Evolutionary conservation across 2,113 vertebrate genomes (phyloP), one percentile per base, ranked within the genome.

Genomic region (Gadus chalcogrammus): DNA sequence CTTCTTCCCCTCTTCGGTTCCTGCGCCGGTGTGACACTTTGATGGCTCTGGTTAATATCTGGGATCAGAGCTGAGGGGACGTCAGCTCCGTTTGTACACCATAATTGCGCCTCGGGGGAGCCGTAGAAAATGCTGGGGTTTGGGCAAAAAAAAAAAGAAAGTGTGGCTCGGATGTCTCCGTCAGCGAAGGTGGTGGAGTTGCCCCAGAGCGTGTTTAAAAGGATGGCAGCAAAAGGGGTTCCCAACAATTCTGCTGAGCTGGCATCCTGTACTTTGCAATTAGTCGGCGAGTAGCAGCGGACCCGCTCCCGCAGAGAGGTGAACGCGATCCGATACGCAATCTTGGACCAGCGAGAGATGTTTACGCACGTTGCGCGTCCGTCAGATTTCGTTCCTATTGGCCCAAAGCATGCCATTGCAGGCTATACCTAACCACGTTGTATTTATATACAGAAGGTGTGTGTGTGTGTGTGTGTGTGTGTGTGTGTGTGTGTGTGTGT

Each of bases 241-340:
- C 82, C 79, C 74, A 84, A 85, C 87, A 87, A 77, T 83, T 87
- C 9, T 84, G 89, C 86, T 89, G 87, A 90, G 82, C 83, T 72
- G 77, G 80, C 89, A 82, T 88, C 87, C 86, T 82, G 79, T 61
- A 65, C 76, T 73, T 76, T 66, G 79, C 69, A 35, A 66, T 64
- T 67, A 71, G 79, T 84, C 79, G 76, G 76, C 8, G 73, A 74
- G 79, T 76, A 70, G 65, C 64, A 35, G 67, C 5, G 28, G 22
- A 18, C 22, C 28, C 28, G 42, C 28, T 38, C 64, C 18, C 6
- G 75, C 72, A 42, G 61, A 13, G 74, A 69, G 75, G 71, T 42
- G 78, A 75, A 35, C 31, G 6, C 31, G 6, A 35, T 35, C 31
- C 31, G 31, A 35, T 35, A 35, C 31, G 31, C 31, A 35, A 35